Percentiles rank a stretch among this genome's conserved stretches.
phyloP scores from a whole-genome alignment of 2,888 invertebrate genomes.

The Pandemis cinnamomeana region DNA sequence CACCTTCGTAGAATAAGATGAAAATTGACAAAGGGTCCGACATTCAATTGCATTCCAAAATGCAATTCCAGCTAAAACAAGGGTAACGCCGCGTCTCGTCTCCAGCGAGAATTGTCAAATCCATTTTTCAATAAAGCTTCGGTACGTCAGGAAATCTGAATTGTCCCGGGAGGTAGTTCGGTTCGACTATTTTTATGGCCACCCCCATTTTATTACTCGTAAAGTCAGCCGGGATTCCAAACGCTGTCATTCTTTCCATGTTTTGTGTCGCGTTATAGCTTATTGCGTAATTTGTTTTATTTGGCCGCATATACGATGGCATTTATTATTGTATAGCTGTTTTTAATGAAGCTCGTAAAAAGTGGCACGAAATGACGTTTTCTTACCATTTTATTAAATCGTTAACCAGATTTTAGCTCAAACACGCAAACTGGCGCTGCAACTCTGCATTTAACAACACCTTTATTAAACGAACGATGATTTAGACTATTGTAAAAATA shows the following conservation, averaged over 20 bases:
- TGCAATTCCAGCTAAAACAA: slow-evolving; percentile 15
- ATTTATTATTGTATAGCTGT: slow-evolving; percentile 4
- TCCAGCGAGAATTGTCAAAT: slow-evolving; percentile 8
- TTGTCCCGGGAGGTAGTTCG: slow-evolving; percentile 41
- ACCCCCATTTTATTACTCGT: slow-evolving; percentile 44
- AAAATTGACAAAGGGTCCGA: background rate
- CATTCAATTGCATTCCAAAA: background rate
- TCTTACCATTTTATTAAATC: background rate
- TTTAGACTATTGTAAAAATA: too few species aligned
- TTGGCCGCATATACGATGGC: background rate
- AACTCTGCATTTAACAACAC: background rate
- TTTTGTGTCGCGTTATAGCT: slow-evolving; percentile 25
- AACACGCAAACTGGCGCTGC: background rate
- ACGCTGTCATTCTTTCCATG: slow-evolving; percentile 22
- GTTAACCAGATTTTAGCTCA: background rate
- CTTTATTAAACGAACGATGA: too few species aligned
- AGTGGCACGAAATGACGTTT: slow-evolving; percentile 9
- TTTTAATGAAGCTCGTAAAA: slow-evolving; percentile 19
- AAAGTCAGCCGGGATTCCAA: slow-evolving; percentile 41
- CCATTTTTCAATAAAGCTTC: slow-evolving; percentile 22
- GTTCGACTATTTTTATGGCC: slow-evolving; percentile 43
- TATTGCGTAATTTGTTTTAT: slow-evolving; percentile 29
- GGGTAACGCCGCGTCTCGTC: background rate
- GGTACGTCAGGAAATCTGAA: slow-evolving; percentile 38
- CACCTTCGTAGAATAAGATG: background rate